A percentile compares a stretch with the other conserved stretches of the same genome.
These are phyloP conservation scores for Xiphophorus birchmanni DNA, from an alignment of 2,797 vertebrate species.

Conservation along the genomic window DNA sequence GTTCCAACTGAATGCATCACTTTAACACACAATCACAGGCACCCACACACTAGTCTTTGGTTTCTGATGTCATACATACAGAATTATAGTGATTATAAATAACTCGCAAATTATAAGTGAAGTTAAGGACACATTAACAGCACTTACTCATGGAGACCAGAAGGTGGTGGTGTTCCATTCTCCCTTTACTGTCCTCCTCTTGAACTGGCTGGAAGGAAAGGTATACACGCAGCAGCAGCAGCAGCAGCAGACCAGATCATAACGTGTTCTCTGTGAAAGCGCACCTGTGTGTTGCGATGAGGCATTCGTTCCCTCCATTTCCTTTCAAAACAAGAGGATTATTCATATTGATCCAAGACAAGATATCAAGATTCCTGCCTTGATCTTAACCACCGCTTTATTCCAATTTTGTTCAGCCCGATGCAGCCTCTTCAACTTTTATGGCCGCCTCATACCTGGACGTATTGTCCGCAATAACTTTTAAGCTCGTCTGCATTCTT, in stretches of 20 bases:
- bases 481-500: conserved; percentile 65
- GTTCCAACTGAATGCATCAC: not conserved
- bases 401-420: not conserved
- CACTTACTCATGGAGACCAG: not conserved
- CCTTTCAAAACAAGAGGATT: not conserved
- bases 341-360: conserved; percentile 16
- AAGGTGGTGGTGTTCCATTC: not conserved
- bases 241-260: not conserved
- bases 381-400: conserved; percentile 26
- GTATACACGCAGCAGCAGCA: not conserved
- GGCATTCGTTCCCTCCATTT: conserved; percentile 9
- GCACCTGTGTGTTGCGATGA: not conserved
- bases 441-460: conserved; percentile 51
- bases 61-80: not conserved
- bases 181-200: not conserved
- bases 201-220: not conserved
- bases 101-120: not conserved
- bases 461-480: conserved; percentile 62
- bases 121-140: not conserved
- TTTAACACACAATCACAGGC: not conserved
- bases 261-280: not conserved
- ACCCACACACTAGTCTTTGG: not conserved
- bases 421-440: conserved; percentile 22
- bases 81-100: not conserved
- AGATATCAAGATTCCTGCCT: conserved; percentile 9